Conservation (phyloP, 1,140 invertebrate genomes). For the Lordiphosa mommai region DNA sequence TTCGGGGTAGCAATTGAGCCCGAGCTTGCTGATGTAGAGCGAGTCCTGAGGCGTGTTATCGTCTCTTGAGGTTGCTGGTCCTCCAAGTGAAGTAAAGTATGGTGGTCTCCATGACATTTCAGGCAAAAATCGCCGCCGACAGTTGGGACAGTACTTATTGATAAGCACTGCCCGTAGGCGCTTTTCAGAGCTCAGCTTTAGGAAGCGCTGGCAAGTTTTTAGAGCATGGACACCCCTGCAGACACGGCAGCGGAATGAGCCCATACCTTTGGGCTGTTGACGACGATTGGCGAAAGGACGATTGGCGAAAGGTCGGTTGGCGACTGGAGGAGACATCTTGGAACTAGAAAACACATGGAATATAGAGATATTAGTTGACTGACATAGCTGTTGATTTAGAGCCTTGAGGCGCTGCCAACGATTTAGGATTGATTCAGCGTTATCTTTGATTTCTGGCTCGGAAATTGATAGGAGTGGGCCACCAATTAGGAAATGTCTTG, state of each 20-base stretch:
- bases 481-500: neutral
- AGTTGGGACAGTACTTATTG: neutral
- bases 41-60: too few species aligned
- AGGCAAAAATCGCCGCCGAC: too few species aligned
- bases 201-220: neutral
- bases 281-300: neutral
- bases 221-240: neutral
- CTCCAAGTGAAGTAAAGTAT: too few species aligned
- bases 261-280: neutral
- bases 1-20: too few species aligned
- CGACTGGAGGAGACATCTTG: neutral
- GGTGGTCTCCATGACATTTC: too few species aligned
- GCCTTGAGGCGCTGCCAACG: constrained; percentile 12
- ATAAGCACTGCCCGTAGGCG: neutral
- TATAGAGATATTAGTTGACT: too few species aligned
- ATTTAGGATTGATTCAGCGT: constrained; percentile 4
- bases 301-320: neutral
- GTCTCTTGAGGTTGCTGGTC: too few species aligned
- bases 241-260: neutral
- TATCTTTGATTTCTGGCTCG: constrained; percentile 3
- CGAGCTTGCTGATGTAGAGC: too few species aligned
- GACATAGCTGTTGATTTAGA: constrained; percentile 2
- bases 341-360: too few species aligned
- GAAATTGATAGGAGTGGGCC: neutral
- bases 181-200: neutral